Evolutionary conservation across 1,140 invertebrate species (phyloP).

Genomic region (Lepeophtheirus salmonis): DNA sequence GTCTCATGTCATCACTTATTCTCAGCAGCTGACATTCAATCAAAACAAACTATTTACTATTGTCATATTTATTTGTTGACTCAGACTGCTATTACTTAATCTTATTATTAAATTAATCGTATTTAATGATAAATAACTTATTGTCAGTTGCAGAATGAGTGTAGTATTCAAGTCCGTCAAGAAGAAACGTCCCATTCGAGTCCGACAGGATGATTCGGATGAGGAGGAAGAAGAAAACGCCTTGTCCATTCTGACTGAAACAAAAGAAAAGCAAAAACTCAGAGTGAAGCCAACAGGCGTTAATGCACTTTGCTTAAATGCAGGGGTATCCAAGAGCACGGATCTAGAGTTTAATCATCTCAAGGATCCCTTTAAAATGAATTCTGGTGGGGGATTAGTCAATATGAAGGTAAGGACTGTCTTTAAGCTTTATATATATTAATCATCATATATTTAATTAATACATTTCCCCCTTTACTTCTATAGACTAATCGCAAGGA

Average conservation of each 20-base stretch:
- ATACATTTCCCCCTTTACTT: not conserved
- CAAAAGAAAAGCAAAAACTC: constrained; percentile 5
- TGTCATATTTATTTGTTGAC: no score
- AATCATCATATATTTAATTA: constrained; percentile 9
- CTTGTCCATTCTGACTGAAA: not conserved
- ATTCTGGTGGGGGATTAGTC: constrained; percentile 60
- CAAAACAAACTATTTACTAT: no score
- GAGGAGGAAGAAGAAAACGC: not conserved
- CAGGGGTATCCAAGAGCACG: not conserved
- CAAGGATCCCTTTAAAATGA: constrained; percentile 41
- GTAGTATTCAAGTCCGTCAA: not conserved
- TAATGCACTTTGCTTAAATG: not conserved
- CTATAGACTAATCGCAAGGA: not conserved
- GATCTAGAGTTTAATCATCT: not conserved
- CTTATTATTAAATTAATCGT: no score
- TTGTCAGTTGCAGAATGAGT: no score
- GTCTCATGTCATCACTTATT: no score
- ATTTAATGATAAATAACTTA: no score
- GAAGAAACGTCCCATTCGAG: not conserved
- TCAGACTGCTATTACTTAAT: no score
- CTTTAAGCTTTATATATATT: constrained; percentile 21
- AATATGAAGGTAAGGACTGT: constrained; percentile 54
- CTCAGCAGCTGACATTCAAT: no score
- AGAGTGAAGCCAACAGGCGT: not conserved
- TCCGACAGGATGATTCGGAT: not conserved